Percentiles rank a stretch among this genome's conserved stretches.
Conservation (phyloP, 2,888 invertebrate genomes). For the Caenorhabditis virilis region DNA sequence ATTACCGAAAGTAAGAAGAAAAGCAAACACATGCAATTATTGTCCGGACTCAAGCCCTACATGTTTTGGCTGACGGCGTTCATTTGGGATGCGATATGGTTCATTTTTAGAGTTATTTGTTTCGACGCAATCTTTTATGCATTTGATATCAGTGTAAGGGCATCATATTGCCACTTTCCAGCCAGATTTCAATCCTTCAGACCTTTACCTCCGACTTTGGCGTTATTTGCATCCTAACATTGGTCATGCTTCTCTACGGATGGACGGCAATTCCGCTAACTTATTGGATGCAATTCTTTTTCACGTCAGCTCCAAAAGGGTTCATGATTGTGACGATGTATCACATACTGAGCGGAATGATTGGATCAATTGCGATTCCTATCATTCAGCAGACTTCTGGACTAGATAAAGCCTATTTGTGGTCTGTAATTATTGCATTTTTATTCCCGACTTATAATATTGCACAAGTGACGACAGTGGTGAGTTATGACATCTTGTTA, state of each 20-base stretch:
- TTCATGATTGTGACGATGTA: constrained; percentile 62
- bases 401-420: constrained; percentile 26
- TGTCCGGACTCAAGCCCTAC: constrained; percentile 57
- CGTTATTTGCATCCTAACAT: constrained; percentile 18
- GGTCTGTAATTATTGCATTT: constrained; percentile 41
- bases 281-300: constrained; percentile 61
- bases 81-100: constrained; percentile 58
- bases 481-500: constrained; percentile 1
- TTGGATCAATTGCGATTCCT: constrained; percentile 61
- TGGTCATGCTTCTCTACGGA: constrained; percentile 51
- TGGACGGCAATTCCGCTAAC: constrained; percentile 60
- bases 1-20: constrained; percentile 64
- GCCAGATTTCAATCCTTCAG: neutral
- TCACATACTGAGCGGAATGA: constrained; percentile 61
- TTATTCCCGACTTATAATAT: constrained; percentile 47
- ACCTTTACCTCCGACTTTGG: neutral
- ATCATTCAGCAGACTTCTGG: constrained; percentile 54
- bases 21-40: constrained; percentile 61
- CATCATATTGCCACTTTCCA: neutral
- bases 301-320: constrained; percentile 62
- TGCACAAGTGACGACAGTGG: constrained; percentile 39
- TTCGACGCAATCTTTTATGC: constrained; percentile 53
- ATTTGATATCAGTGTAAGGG: constrained; percentile 45
- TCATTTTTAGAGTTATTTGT: constrained; percentile 43
- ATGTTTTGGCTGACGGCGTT: constrained; percentile 60